Conservation (phyloP, 2,888 invertebrate genomes). For the Lapara coniferarum region DNA sequence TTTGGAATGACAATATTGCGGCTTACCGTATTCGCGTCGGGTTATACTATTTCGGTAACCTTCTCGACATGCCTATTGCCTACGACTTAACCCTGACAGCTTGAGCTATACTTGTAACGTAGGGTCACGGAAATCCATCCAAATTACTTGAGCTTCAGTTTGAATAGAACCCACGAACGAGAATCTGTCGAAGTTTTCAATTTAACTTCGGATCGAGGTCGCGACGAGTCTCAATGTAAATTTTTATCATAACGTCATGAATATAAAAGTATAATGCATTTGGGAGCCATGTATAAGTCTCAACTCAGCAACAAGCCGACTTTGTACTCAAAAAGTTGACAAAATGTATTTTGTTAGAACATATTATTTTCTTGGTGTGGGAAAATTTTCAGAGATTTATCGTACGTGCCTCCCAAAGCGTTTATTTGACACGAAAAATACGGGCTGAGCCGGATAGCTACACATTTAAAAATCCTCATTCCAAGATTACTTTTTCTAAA, state of each 20-base stretch:
- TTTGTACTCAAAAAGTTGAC: not conserved
- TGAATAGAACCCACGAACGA: slow-evolving; percentile 41
- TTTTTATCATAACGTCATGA: slow-evolving; percentile 37
- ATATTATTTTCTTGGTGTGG: not conserved
- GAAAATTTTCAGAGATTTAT: not conserved
- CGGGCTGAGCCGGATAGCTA: not conserved
- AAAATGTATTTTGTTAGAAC: slow-evolving; percentile 15
- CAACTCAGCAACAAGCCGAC: slow-evolving; percentile 12
- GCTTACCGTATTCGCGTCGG: slow-evolving; percentile 2
- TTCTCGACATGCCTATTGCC: not conserved
- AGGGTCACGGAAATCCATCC: slow-evolving; percentile 21
- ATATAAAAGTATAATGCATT: slow-evolving; percentile 28
- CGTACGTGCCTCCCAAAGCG: not conserved
- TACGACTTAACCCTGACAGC: slow-evolving; percentile 18
- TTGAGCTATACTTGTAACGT: slow-evolving; percentile 25
- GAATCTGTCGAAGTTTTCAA: slow-evolving; percentile 52
- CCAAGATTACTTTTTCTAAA: not conserved
- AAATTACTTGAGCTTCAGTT: slow-evolving; percentile 32
- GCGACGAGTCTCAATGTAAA: slow-evolving; percentile 40
- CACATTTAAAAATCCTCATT: no score
- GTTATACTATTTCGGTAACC: slow-evolving; percentile 17
- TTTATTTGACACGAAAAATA: not conserved
- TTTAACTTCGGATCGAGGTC: slow-evolving; percentile 51
- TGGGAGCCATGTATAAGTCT: slow-evolving; percentile 12
- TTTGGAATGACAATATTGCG: slow-evolving; percentile 17